These are phyloP conservation scores for Petrosia ficiformis DNA, from an alignment of 37 sponge, comb jelly and placozoan genomes.

Conservation along the genomic window DNA sequence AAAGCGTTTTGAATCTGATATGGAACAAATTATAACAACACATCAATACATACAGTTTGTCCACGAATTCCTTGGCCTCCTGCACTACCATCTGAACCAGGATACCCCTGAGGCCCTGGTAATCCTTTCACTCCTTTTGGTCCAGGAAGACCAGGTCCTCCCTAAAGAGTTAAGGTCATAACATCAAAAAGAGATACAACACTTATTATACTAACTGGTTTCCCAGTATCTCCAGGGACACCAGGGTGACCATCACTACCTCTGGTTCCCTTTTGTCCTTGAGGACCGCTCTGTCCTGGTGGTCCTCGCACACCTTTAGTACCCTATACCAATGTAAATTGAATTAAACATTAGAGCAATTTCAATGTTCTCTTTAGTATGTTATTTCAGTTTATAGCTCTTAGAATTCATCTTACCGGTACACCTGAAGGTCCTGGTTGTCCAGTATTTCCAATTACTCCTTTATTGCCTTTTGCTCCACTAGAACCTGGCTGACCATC, in stretches of 20 bases:
- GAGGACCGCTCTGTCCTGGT: neutral
- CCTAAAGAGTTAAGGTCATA: conserved; percentile 7
- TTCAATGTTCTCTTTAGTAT: too few species aligned
- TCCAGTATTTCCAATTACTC: neutral
- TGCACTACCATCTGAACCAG: neutral
- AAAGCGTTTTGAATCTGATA: neutral
- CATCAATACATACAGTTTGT: neutral
- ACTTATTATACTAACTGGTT: neutral
- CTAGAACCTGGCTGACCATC: conserved; percentile 14
- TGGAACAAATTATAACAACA: neutral
- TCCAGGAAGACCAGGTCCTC: conserved; percentile 33
- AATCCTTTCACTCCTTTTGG: neutral
- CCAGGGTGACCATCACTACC: neutral
- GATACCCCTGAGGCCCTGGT: neutral
- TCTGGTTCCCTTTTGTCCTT: neutral
- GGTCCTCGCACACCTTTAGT: neutral
- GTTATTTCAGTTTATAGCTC: too few species aligned
- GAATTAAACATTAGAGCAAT: too few species aligned
- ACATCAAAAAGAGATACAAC: neutral
- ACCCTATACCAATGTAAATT: neutral
- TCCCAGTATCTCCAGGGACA: neutral
- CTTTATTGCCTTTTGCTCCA: conserved; percentile 7
- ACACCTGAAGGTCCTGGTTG: neutral
- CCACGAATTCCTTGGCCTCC: neutral
- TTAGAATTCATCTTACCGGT: too few species aligned